Conservation (phyloP, 2,888 invertebrate genomes). For the Acleris holmiana region DNA sequence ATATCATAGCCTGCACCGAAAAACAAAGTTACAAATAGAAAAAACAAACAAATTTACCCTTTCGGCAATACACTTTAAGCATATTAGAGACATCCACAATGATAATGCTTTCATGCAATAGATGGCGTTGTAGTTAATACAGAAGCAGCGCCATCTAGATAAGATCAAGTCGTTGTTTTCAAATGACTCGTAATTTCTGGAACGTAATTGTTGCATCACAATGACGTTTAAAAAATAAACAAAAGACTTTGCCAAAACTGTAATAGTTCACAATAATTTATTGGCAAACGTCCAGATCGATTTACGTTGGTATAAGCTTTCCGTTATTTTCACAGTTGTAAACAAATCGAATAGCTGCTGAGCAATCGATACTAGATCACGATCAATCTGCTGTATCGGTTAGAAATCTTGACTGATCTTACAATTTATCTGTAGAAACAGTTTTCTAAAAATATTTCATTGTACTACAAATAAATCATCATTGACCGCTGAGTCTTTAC, state of each 20-base stretch:
- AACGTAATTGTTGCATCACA: slow-evolving; percentile 1
- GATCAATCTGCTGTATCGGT: neutral
- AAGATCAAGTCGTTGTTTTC: too few species aligned
- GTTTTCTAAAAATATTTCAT: too few species aligned
- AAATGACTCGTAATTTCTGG: too few species aligned
- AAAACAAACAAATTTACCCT: slow-evolving; percentile 1
- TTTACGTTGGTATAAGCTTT: slow-evolving; percentile 19
- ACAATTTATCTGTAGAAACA: neutral
- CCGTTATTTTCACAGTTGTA: slow-evolving; percentile 18
- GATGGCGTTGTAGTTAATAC: slow-evolving; percentile 7
- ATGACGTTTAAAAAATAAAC: slow-evolving; percentile 24
- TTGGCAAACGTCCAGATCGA: slow-evolving; percentile 26
- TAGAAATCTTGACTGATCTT: neutral
- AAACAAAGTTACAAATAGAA: slow-evolving; percentile 14
- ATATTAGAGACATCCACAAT: slow-evolving; percentile 10
- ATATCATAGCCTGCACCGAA: slow-evolving; percentile 95
- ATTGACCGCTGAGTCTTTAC: too few species aligned
- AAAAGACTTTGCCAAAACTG: slow-evolving; percentile 23
- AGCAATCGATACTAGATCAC: neutral
- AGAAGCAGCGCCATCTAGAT: slow-evolving; percentile 11
- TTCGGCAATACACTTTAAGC: slow-evolving; percentile 21
- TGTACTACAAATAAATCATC: too few species aligned
- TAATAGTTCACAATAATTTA: slow-evolving; percentile 14
- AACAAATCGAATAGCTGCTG: neutral
- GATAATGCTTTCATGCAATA: slow-evolving; percentile 18